Evolutionary conservation across 2,113 vertebrate genomes (phyloP).

Genomic region (Actenoides hombroni): DNA sequence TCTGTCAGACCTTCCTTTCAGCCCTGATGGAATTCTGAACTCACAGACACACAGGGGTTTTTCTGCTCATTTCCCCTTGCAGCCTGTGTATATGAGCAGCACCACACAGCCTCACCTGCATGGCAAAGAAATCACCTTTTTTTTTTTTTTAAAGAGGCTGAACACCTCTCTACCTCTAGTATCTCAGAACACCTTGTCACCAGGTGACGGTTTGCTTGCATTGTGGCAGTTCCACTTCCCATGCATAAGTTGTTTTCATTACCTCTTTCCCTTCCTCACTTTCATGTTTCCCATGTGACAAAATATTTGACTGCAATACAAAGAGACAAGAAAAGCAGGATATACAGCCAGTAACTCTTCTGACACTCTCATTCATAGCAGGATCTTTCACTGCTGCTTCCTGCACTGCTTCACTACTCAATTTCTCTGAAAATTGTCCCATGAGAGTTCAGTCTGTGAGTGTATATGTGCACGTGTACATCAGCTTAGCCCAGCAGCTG

Average conservation of each 20-base stretch:
- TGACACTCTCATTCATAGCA: neutral
- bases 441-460: neutral
- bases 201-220: neutral
- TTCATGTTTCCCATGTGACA: fast-evolving
- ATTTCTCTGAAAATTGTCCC: neutral
- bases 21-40: neutral
- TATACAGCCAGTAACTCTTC: neutral
- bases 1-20: neutral
- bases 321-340: neutral
- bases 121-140: neutral
- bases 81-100: neutral
- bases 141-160: neutral
- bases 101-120: fast-evolving
- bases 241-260: neutral
- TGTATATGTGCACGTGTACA: fast-evolving
- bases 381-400: neutral
- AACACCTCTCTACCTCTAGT: neutral
- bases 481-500: neutral
- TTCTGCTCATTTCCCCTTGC: neutral
- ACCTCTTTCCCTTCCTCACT: neutral
- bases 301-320: neutral
- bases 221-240: neutral
- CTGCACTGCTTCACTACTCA: neutral
- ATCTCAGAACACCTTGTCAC: neutral
- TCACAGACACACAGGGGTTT: neutral